Percentiles rank a stretch among this genome's conserved stretches.
phyloP scores from a whole-genome alignment of 1,140 invertebrate species.

The Penaeus chinensis region DNA sequence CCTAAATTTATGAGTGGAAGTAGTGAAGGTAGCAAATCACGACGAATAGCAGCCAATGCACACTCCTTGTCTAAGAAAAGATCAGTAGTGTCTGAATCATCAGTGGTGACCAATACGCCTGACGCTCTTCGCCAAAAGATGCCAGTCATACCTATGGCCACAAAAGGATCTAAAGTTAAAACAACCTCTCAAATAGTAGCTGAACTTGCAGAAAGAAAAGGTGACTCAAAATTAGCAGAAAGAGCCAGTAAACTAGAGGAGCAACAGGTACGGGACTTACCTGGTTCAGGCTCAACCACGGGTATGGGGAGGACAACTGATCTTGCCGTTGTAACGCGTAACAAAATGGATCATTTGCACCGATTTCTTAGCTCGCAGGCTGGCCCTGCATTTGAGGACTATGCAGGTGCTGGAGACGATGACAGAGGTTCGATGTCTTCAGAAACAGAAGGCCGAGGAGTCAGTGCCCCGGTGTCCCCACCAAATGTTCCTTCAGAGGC shows the following conservation, averaged over 20 bases:
- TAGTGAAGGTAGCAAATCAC: constrained; percentile 47
- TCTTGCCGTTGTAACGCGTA: constrained; percentile 66
- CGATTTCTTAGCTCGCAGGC: constrained; percentile 71
- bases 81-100: constrained; percentile 17
- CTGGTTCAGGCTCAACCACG: constrained; percentile 54
- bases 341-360: constrained; percentile 74
- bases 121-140: constrained; percentile 58
- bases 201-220: constrained; percentile 73
- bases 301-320: constrained; percentile 50
- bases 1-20: constrained; percentile 45
- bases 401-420: constrained; percentile 34
- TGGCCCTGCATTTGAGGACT: constrained; percentile 61
- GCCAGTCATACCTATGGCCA: constrained; percentile 38
- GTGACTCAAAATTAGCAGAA: constrained; percentile 64
- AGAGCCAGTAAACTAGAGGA: constrained; percentile 58
- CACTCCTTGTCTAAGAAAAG: constrained; percentile 45
- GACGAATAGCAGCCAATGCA: constrained; percentile 41
- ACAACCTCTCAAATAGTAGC: constrained; percentile 86
- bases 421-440: constrained; percentile 65
- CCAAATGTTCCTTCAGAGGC: constrained; percentile 3
- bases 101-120: constrained; percentile 11
- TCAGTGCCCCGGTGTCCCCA: constrained; percentile 46
- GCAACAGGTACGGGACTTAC: constrained; percentile 47
- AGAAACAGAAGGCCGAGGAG: constrained; percentile 54
- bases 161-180: constrained; percentile 75